Evolutionary conservation across 2,797 vertebrate species (phyloP).

Genomic region (Megaceryle alcyon): DNA sequence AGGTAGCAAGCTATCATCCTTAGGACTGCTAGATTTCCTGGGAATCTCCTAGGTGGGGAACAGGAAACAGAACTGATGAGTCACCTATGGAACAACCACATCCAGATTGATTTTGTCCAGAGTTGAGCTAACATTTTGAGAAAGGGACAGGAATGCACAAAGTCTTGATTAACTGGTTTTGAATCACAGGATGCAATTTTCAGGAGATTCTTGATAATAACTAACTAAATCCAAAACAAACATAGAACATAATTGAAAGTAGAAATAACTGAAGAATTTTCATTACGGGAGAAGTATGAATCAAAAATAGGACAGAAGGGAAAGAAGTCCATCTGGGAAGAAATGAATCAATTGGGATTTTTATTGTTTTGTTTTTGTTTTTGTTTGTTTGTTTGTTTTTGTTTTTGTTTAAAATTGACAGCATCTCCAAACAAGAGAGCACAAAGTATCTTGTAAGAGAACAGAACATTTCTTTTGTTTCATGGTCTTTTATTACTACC

Average conservation of each 20-base stretch:
- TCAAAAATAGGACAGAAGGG: neutral
- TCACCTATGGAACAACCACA: neutral
- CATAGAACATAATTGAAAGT: neutral
- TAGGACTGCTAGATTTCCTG: neutral
- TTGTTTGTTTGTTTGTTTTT: too few species aligned
- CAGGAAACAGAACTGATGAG: neutral
- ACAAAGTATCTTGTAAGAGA: neutral
- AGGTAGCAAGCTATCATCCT: neutral
- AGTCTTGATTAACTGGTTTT: neutral
- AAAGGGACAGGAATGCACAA: neutral
- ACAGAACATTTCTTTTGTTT: neutral
- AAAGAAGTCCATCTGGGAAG: neutral
- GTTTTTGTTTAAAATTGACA: neutral
- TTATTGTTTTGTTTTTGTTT: neutral
- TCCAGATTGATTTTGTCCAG: neutral
- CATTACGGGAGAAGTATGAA: neutral
- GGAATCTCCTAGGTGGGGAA: neutral
- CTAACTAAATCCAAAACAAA: neutral
- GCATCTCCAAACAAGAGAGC: neutral
- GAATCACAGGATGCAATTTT: neutral
- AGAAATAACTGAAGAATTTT: neutral
- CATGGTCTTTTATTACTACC: neutral
- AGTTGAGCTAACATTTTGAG: neutral
- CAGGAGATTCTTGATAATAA: neutral
- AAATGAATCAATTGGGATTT: neutral